phyloP scores from a whole-genome alignment of 30 jellyfish, hydroid and myxozoan species.

The Cassiopea andromeda region DNA sequence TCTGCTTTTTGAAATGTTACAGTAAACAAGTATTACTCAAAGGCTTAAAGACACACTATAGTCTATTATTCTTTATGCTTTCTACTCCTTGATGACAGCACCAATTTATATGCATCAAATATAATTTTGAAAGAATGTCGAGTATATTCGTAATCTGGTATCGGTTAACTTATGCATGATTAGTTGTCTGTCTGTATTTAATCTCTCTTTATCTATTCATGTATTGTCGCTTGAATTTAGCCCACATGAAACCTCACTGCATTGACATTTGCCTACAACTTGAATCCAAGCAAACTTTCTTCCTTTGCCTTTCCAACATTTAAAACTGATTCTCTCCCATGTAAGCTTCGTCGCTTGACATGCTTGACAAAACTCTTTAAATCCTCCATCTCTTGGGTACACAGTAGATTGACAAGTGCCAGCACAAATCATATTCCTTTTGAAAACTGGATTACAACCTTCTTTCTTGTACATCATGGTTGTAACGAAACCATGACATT shows the following conservation, averaged over 20 bases:
- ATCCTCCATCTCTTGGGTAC: slow-evolving; percentile 49
- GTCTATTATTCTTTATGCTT: too few species aligned
- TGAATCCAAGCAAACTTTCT: slow-evolving; percentile 53
- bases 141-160: too few species aligned
- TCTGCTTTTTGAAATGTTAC: too few species aligned
- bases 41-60: too few species aligned
- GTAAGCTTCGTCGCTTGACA: slow-evolving; percentile 45
- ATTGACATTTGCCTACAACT: slow-evolving; percentile 36
- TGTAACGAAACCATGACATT: slow-evolving; percentile 53
- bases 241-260: slow-evolving; percentile 40
- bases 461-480: slow-evolving; percentile 43
- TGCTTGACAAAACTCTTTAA: slow-evolving; percentile 46
- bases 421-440: slow-evolving; percentile 48
- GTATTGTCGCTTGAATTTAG: not conserved
- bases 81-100: too few species aligned
- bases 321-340: slow-evolving; percentile 47
- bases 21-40: too few species aligned
- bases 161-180: too few species aligned
- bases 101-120: too few species aligned
- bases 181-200: too few species aligned
- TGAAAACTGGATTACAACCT: slow-evolving; percentile 45
- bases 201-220: not conserved
- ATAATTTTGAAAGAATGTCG: too few species aligned
- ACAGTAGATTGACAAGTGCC: slow-evolving; percentile 53
- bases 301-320: slow-evolving; percentile 29